These are phyloP conservation scores for Platycercus adscitus DNA, from an alignment of 2,113 vertebrate genomes.

Conservation along the genomic window DNA sequence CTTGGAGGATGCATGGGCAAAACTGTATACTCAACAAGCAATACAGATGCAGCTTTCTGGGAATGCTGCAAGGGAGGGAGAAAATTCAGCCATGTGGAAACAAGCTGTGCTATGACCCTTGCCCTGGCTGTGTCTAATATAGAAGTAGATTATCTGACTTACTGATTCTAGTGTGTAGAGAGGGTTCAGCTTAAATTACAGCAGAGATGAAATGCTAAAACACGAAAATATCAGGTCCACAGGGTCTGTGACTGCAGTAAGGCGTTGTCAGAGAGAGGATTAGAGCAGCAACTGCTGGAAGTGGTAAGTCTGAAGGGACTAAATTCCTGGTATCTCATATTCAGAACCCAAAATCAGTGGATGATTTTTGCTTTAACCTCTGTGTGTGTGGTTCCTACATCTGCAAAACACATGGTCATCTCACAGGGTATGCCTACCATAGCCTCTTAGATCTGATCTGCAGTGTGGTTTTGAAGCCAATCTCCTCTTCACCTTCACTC, in stretches of 20 bases:
- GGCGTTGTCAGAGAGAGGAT: not conserved
- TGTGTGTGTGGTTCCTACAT: not conserved
- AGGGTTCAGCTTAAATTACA: not conserved
- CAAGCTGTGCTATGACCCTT: not conserved
- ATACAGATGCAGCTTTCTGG: not conserved
- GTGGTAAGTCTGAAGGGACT: not conserved
- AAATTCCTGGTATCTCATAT: not conserved
- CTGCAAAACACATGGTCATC: not conserved
- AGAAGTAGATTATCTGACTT: not conserved
- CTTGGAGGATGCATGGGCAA: not conserved
- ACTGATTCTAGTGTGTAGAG: not conserved
- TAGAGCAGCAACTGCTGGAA: not conserved
- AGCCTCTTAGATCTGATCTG: not conserved
- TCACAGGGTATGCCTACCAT: not conserved
- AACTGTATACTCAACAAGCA: not conserved
- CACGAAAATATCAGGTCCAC: not conserved
- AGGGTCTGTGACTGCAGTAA: not conserved
- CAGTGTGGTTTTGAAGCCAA: not conserved
- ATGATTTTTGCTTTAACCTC: not conserved
- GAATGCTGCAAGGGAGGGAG: not conserved
- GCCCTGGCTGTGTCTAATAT: not conserved
- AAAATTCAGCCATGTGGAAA: not conserved
- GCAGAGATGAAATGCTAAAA: not conserved
- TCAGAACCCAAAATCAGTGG: not conserved
- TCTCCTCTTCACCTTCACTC: not conserved